Base-by-base conservation (phyloP, 2,888 invertebrate genomes). In the Pomacea canaliculata region DNA sequence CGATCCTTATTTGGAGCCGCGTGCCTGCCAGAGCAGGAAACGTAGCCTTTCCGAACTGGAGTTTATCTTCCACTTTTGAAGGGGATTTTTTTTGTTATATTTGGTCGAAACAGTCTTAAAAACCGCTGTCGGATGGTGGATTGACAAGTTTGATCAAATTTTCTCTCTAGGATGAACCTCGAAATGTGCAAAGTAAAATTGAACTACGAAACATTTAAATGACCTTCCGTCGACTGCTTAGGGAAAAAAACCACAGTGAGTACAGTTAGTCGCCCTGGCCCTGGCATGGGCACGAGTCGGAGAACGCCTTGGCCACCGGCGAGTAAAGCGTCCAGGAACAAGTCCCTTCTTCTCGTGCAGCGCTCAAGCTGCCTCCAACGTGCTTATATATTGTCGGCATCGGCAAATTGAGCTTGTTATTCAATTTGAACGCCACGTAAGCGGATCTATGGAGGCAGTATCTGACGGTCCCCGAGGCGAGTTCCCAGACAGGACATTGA, bases 61-160 rank as follows among this genome's bases (percentile, higher is more conserved):
- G 51, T 56, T 56, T 56, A 56, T 16, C 16, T 56, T 16, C 10
- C 51, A 56, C 51, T 56, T 56, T 56, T 37, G 5, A 37, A 37
- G 37, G 37, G 37, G 37, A 37, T 37, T 10, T 16, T 56, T 56
- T 56, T 56, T 16, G 23, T 23, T 23, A 23, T 56, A 16, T 56
- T 56, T 56, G 4, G 37, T 37, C 51, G 51, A 56, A 4, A 56
- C 16, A 16, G 16, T 16, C 16, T 56, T 10, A 7, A 56, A 56
- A 56, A 56, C 51, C 16, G 51, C 51, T 10, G 51, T 56, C 51
- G 51, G 51, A 56, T 56, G 51, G 66, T 27, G 27, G 66, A 67
- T 67, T 67, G 66, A 46, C 66, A 67, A 67, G 66, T 67, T 67
- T 37, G 66, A 67, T 67, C 27, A 67, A 67, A 67, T 67, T 67